Percentiles rank a stretch among this genome's conserved stretches.
phyloP scores from a whole-genome alignment of 2,113 vertebrate genomes.

The Herpailurus yagouaroundi region DNA sequence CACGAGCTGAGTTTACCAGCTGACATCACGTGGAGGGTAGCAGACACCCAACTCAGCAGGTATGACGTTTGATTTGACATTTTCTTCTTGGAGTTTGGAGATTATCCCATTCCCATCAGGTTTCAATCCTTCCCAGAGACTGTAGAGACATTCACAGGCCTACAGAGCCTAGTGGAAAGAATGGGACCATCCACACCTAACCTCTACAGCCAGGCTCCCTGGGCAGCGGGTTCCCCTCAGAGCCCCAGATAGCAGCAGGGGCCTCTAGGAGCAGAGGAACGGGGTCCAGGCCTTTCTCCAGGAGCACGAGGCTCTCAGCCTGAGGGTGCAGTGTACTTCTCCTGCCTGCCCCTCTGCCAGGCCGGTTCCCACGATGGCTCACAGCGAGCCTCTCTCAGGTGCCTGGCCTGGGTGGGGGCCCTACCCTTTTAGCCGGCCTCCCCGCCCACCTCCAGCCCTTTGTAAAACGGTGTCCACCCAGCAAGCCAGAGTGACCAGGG shows the following conservation, averaged over 20 bases:
- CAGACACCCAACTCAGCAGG: not conserved
- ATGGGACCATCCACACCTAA: not conserved
- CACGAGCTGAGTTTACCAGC: not conserved
- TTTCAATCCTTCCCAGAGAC: not conserved
- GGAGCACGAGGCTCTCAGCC: not conserved
- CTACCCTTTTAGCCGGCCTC: not conserved
- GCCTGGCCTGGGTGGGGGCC: not conserved
- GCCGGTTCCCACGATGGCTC: accelerated
- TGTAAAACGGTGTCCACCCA: not conserved
- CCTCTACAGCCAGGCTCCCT: not conserved
- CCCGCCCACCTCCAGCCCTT: not conserved
- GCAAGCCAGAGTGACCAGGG: not conserved
- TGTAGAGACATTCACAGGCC: not conserved
- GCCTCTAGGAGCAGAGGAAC: not conserved
- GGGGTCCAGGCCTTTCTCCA: not conserved
- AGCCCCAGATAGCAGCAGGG: not conserved
- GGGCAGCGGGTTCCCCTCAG: no score
- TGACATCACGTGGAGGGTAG: no score
- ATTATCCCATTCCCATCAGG: not conserved
- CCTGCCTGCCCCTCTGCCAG: not conserved
- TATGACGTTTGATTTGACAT: not conserved
- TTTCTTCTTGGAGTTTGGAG: not conserved
- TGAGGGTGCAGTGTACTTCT: not conserved
- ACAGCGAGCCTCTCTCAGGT: no score
- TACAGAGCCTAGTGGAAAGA: not conserved